Evolutionary conservation across 2,113 vertebrate genomes (phyloP), one percentile per base, ranked within the genome.

Genomic region (Talpa occidentalis): DNA sequence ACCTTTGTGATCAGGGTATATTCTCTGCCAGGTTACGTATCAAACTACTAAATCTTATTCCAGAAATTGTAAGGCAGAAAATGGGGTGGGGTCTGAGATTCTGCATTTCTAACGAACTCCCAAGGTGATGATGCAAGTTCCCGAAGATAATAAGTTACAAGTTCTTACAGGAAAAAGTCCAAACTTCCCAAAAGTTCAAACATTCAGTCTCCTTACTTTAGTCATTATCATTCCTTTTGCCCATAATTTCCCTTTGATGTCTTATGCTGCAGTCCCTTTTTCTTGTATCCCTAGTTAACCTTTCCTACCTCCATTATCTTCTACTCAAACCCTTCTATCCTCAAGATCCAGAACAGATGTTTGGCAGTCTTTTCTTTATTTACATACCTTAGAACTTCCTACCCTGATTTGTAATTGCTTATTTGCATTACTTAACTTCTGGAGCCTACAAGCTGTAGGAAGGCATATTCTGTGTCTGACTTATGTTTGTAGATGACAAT

Each of bases 401-500:
- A 15, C 54, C 32, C 35, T 72, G 16, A 40, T 44, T 28, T 47
- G 32, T 49, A 69, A 64, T 35, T 86, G 44, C 19, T 56, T n/a
- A 74, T 17, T 64, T 92, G 12, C 76, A 80, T 21, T 88, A 24
- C 16, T 88, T 73, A 88, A 81, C 28, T 85, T 95, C 54, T 37
- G 14, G n/a, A 64, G 26, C 59, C 52, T 44, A 73, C 30, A 85
- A 80, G 37, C 40, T 96, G 2, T 26, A 56, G 32, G 35, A 64
- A 89, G 56, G 40, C 26, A 77, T 59, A 78, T 52, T 90, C 62
- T 69, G 35, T 24, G 28, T 83, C 24, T 74, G 35, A 74, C n/a
- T 91, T 81, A n/a, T 74, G 10, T 67, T 54, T 74, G 70, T 2
- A 73, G 35, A 91, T 88, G 69, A 81, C 17, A 47, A 17, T 64